Base-by-base conservation (phyloP, 2,888 invertebrate genomes). In the Meandrusa payeni region DNA sequence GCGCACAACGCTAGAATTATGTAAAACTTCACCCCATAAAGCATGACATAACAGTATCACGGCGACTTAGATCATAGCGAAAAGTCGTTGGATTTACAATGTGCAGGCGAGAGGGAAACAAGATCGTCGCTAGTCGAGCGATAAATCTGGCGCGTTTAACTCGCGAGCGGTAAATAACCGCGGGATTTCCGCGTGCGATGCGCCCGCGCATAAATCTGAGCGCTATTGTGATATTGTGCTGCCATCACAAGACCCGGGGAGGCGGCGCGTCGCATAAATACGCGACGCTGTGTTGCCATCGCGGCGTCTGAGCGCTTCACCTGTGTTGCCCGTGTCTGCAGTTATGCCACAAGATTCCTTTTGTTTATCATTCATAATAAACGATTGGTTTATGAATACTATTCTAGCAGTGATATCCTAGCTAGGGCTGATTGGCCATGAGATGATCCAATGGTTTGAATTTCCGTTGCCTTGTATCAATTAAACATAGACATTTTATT, bases 161-260 rank as follows among this genome's bases (percentile, higher is more conserved):
- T 82, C 80, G 78, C 85, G 79, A 85, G 85, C 83, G 86, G 87
- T 86, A 87, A 86, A 87, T 86, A 86, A 87, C 86, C 81, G 85
- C 82, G 82, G 81, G 86, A 85, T 87, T 87, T 87, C 87, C 87
- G 85, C 82, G 85, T 87, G 87, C 83, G 83, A 80, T 78, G 81
- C 81, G 80, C 80, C 70, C 64, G 67, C 61, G 77, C 83, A 87
- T 87, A 87, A 87, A 87, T 87, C 86, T 83, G 73, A 77, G 86
- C 82, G 61, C 80, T 74, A 85, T 87, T 86, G 87, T 87, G 87
- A 86, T 86, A 86, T 86, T 87, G 87, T 85, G 83, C 82, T 86
- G 86, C 85, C 78, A 83, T 85, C 86, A 86, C 80, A 69, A 73
- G 76, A 72, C 76, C 67, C 69, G 63, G 68, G 76, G 67, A 73